Evolutionary conservation across 2,113 vertebrate genomes (phyloP).

Genomic region (Propithecus coquereli): DNA sequence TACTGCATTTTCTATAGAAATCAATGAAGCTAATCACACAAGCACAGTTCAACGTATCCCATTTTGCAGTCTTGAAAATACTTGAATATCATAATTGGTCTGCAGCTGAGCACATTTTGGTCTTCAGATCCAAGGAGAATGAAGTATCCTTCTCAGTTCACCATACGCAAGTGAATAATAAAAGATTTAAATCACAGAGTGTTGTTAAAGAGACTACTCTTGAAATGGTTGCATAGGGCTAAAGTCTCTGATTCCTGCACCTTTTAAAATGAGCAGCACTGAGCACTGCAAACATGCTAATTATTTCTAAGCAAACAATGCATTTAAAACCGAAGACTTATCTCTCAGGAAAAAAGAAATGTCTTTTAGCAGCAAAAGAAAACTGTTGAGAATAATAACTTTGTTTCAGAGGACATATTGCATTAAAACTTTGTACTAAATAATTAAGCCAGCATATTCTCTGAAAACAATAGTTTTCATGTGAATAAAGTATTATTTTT

Average conservation of each 20-base stretch:
- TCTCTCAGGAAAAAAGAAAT: background rate
- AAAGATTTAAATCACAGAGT: conserved; percentile 58
- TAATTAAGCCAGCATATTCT: background rate
- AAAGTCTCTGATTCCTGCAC: background rate
- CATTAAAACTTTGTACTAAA: background rate
- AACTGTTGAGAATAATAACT: conserved; percentile 18
- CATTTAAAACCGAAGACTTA: conserved; percentile 44
- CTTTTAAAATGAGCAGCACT: conserved; percentile 1
- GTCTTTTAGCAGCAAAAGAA: background rate
- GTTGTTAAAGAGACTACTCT: conserved; percentile 8
- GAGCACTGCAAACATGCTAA: conserved; percentile 35
- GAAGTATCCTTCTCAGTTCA: conserved; percentile 57
- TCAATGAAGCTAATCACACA: conserved; percentile 81
- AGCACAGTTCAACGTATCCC: conserved; percentile 71
- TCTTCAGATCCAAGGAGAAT: conserved; percentile 59
- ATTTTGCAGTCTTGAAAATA: conserved; percentile 77
- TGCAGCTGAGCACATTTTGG: conserved; percentile 65
- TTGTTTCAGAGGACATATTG: background rate
- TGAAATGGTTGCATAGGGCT: conserved; percentile 40
- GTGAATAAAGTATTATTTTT: background rate
- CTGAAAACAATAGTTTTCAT: background rate
- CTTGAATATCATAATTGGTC: conserved; percentile 79
- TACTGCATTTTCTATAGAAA: conserved; percentile 76
- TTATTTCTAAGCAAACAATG: conserved; percentile 43
- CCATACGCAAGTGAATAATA: conserved; percentile 47